Conservation (phyloP, 2,888 invertebrate genomes). For the Metallyticus violacea region DNA sequence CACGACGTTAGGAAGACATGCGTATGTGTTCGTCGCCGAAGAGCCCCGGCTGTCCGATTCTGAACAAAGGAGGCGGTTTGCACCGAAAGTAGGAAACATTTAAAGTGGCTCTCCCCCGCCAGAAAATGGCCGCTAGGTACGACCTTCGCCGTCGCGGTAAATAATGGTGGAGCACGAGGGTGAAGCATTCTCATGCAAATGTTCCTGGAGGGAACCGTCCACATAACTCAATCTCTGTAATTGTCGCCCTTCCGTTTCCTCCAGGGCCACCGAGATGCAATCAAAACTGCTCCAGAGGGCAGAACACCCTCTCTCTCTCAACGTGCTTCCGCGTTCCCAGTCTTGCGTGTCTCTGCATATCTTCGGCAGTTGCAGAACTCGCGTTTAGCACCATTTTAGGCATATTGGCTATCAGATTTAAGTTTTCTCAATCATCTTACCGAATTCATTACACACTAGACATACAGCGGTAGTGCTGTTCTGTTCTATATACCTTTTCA, state of each 20-base stretch:
- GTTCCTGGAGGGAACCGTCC: not conserved
- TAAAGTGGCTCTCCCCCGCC: not conserved
- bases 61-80: not conserved
- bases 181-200: slow-evolving; percentile 21
- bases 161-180: slow-evolving; percentile 12
- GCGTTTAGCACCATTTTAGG: too few species aligned
- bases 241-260: slow-evolving; percentile 21
- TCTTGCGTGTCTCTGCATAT: not conserved
- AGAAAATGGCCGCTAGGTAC: not conserved
- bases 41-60: too few species aligned
- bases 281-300: not conserved
- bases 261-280: not conserved
- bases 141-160: slow-evolving; percentile 2
- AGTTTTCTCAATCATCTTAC: too few species aligned
- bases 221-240: slow-evolving; percentile 21
- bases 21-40: too few species aligned
- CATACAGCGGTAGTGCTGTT: too few species aligned
- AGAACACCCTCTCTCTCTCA: too few species aligned
- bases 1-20: too few species aligned
- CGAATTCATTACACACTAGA: too few species aligned
- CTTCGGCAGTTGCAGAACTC: not conserved
- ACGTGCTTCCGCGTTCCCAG: not conserved
- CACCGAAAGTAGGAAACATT: not conserved
- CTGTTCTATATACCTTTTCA: too few species aligned
- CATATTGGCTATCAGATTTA: not conserved